Evolutionary conservation across 2,797 vertebrate species (phyloP).

Genomic region (Sphaeramia orbicularis): DNA sequence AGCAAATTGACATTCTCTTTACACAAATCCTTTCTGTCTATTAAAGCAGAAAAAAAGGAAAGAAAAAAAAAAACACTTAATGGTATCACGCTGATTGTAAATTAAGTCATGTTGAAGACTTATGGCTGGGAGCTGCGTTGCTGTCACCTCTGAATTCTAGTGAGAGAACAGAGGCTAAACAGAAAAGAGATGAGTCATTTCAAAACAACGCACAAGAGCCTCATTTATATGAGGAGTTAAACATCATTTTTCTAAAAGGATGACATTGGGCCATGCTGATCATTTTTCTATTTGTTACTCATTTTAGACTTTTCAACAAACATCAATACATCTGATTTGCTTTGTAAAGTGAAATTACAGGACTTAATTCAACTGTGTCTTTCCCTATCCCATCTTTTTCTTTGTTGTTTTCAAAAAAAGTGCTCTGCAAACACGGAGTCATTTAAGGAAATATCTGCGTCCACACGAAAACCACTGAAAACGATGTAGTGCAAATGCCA

Average conservation of each 20-base stretch:
- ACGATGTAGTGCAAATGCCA: too few relatives aligned
- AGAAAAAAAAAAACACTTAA: constrained; percentile 2
- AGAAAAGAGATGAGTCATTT: constrained; percentile 43
- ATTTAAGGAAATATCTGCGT: too few relatives aligned
- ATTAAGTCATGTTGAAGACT: constrained; percentile 53
- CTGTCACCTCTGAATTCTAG: constrained; percentile 61
- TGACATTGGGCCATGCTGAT: constrained; percentile 35
- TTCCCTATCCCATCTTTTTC: too few relatives aligned
- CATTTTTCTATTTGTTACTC: constrained; percentile 31
- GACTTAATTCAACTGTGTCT: constrained; percentile 32
- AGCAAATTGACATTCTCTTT: neutral
- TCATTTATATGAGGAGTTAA: constrained; percentile 23
- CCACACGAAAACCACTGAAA: too few relatives aligned
- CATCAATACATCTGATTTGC: constrained; percentile 27
- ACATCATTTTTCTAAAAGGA: constrained; percentile 30
- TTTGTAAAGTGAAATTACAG: constrained; percentile 22
- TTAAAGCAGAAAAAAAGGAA: neutral
- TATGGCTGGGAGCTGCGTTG: constrained; percentile 42
- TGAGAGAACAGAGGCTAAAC: constrained; percentile 59
- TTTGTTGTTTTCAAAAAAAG: too few relatives aligned
- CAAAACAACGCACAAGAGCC: constrained; percentile 30
- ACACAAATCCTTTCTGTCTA: neutral
- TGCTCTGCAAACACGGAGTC: too few relatives aligned
- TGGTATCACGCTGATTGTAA: constrained; percentile 48
- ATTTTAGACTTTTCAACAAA: constrained; percentile 8